Evolutionary conservation across 1,140 invertebrate genomes (phyloP).

Genomic region (Drosophila chauvacae): DNA sequence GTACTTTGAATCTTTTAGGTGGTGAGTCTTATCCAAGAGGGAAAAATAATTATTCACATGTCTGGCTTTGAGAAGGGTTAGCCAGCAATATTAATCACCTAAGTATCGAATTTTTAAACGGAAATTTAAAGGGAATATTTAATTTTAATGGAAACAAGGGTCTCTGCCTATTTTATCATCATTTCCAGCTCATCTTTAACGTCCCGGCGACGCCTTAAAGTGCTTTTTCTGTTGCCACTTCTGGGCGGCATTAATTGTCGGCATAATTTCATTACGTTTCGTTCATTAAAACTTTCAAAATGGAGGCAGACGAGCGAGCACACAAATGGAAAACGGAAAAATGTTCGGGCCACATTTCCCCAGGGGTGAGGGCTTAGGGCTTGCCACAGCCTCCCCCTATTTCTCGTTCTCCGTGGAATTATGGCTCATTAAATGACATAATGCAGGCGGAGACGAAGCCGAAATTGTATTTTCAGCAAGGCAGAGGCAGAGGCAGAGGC

Average conservation of each 20-base stretch:
- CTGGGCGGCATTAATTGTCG: conserved; percentile 66
- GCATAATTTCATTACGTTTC: conserved; percentile 74
- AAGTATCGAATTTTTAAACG: not conserved
- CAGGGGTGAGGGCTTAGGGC: conserved; percentile 18
- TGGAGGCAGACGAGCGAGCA: conserved; percentile 27
- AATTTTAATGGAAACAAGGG: too few relatives aligned
- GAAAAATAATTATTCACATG: conserved; percentile 5
- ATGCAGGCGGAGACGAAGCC: conserved; percentile 46
- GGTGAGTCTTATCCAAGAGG: not conserved
- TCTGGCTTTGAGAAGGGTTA: conserved; percentile 1
- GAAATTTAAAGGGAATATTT: not conserved
- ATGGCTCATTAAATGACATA: conserved; percentile 80
- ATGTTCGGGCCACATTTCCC: conserved; percentile 42
- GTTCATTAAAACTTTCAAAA: conserved; percentile 77
- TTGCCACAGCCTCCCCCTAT: not conserved
- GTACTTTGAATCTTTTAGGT: not conserved
- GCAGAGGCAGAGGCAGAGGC: not conserved
- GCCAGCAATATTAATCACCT: not conserved
- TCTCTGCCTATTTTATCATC: not conserved
- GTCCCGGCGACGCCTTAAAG: conserved; percentile 27
- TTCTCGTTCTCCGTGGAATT: conserved; percentile 59
- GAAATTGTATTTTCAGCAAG: conserved; percentile 45
- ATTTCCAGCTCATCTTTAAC: conserved; percentile 8
- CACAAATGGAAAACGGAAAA: conserved; percentile 43
- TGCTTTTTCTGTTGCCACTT: conserved; percentile 25